Evolutionary conservation across 2,888 invertebrate genomes (phyloP), one percentile per base, ranked within the genome.

Genomic region (Mellilla xanthometata): DNA sequence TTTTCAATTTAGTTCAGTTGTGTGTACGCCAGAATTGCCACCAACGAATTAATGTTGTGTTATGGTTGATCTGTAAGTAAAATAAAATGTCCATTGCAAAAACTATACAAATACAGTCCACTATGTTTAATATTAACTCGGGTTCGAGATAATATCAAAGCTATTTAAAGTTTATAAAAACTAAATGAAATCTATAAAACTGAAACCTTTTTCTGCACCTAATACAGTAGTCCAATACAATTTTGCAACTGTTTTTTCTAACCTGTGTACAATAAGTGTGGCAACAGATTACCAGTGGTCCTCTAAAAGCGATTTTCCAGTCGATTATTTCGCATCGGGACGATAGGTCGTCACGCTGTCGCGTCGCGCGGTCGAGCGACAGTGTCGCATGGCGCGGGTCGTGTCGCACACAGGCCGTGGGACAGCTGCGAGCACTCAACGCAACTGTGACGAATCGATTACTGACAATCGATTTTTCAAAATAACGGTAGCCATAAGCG

Each of bases 381-480:
- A 15, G 23, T 23, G 23, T 23, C 23, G 54, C 66, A 72, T 60
- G 60, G 59, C 56, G 52, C 53, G 56, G 54, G 47, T 52, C 52
- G 49, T 56, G 56, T 59, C 52, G 54, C 39, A 46, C 50, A 49
- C 48, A 33, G 72, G 81, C 81, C 87, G 87, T 87, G 88, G 86
- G 88, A 47, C 64, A 65, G 68, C 82, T 75, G 79, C 80, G 79
- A 76, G 76, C 80, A 76, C 79, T 68, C 73, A 76, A 85, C 77
- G 84, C 81, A 80, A 85, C 86, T 79, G 82, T 74, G 60, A 73
- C 82, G 43, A 82, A 89, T 83, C 81, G 85, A 86, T 89, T 86
- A 76, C 59, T 60, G 64, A 74, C 71, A 83, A 85, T 83, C 83
- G 85, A 85, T 84, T 87, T 86, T 86, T 83, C 81, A 76, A 81